These are phyloP conservation scores for Myioborus melanocephalus DNA, from an alignment of 2,797 vertebrate species.

Conservation along the genomic window DNA sequence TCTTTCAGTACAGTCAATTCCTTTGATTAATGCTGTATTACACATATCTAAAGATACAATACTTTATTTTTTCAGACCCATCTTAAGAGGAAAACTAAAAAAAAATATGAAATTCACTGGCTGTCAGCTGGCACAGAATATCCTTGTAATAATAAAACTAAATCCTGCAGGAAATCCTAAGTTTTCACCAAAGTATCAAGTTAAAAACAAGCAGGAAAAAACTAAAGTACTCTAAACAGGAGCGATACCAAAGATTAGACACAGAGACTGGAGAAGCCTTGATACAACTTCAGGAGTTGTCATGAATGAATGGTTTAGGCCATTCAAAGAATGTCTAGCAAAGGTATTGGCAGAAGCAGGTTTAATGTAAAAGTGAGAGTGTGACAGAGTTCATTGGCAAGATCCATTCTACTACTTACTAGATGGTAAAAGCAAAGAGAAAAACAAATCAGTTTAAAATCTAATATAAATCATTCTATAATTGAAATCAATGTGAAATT, in stretches of 20 bases:
- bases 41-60: background rate
- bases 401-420: background rate
- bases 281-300: background rate
- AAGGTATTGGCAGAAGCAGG: background rate
- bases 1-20: background rate
- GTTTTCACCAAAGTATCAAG: background rate
- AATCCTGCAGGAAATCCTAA: background rate
- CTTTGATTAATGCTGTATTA: background rate
- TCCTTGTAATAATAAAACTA: background rate
- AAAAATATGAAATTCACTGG: rapidly evolving
- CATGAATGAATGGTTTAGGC: background rate
- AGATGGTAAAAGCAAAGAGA: background rate
- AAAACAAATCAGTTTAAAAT: background rate
- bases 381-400: background rate
- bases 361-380: background rate
- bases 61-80: background rate
- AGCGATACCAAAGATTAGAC: background rate
- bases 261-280: background rate
- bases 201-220: background rate
- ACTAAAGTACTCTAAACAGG: background rate
- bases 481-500: rapidly evolving
- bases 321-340: background rate
- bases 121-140: background rate
- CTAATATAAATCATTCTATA: background rate
- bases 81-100: background rate